Conservation (phyloP, 1,140 invertebrate species). For the Rhagoletis pomonella region DNA sequence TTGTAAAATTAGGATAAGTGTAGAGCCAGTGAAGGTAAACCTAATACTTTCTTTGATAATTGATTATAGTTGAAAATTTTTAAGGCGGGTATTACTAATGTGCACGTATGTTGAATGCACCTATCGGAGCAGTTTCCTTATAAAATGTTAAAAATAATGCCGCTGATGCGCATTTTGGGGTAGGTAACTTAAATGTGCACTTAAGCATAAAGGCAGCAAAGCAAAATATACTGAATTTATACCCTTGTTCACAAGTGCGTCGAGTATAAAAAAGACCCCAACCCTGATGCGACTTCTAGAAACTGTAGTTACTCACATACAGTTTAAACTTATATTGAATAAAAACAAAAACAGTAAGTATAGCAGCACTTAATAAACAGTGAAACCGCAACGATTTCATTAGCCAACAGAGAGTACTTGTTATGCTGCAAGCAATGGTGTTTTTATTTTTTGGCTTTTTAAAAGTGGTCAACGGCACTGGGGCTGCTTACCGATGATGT, state of each 20-base stretch:
- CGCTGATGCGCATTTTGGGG: neutral
- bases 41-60: no score
- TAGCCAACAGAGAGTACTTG: slow-evolving; percentile 38
- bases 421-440: neutral
- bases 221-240: no score
- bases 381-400: slow-evolving; percentile 22
- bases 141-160: neutral
- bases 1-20: no score
- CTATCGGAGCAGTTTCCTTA: neutral
- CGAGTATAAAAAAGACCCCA: neutral
- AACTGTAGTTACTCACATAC: neutral
- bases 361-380: slow-evolving; percentile 36
- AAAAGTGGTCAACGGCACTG: neutral
- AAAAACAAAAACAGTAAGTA: neutral
- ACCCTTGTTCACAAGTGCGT: no score
- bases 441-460: slow-evolving; percentile 1
- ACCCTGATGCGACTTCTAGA: neutral
- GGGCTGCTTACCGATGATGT: neutral
- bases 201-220: no score
- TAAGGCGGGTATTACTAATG: no score
- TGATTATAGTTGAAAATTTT: no score
- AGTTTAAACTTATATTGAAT: no score
- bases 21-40: no score
- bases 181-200: no score
- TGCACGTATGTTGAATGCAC: no score